Percentiles rank a stretch among this genome's conserved stretches.
phyloP scores from a whole-genome alignment of 92 coral and sea anemone species.

The Diadumene lineata region DNA sequence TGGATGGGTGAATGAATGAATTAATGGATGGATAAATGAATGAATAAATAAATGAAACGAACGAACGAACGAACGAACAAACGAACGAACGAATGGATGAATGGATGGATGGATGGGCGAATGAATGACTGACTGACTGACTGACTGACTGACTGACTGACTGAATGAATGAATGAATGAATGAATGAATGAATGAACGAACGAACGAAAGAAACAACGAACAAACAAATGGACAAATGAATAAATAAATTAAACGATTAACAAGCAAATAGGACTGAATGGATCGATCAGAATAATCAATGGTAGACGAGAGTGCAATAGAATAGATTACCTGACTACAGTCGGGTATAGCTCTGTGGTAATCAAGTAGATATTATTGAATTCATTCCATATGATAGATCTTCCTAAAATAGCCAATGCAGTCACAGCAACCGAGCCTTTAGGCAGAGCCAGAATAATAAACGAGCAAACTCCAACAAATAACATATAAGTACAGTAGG shows the following conservation, averaged over 20 bases:
- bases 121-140: neutral
- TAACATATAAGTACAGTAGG: conserved; percentile 28
- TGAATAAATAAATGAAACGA: neutral
- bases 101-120: neutral
- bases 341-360: conserved; percentile 34
- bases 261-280: no score
- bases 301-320: no score
- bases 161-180: neutral
- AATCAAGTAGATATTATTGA: conserved; percentile 28
- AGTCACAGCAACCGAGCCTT: neutral
- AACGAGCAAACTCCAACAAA: conserved; percentile 26
- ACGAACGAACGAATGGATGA: neutral
- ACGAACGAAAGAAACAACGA: neutral
- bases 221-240: neutral
- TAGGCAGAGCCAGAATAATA: conserved; percentile 22
- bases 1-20: neutral
- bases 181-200: neutral
- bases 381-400: conserved; percentile 28
- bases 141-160: neutral
- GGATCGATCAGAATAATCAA: no score
- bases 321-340: conserved; percentile 18
- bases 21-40: neutral
- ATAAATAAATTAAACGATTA: no score
- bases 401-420: conserved; percentile 24
- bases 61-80: neutral